Evolutionary conservation across 2,113 vertebrate species (phyloP), one percentile per base, ranked within the genome.

Genomic region (Indicator maculatus): DNA sequence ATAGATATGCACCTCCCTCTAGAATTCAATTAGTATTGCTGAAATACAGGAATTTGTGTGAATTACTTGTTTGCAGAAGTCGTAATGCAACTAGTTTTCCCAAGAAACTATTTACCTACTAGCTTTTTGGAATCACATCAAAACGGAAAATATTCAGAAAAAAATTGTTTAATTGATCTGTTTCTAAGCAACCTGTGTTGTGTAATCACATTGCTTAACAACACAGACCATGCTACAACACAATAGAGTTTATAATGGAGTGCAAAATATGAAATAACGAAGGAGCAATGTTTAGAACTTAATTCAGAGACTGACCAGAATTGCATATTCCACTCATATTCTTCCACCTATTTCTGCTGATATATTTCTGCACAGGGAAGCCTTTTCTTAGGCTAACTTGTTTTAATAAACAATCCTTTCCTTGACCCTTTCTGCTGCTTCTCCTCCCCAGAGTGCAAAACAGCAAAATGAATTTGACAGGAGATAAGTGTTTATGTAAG

Each of bases 91-190:
- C 60, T 56, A 11, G 30, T 93, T 86, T 50, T 86, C 47, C 8
- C 17, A 53, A 69, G 39, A 53, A 78, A 16, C 39, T 31, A 77
- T 71, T 83, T 69, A 81, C 50, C 52, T 60, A 38, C 16, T 83
- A 85, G 60, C 21, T 67, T 95, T 93, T 83, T 77, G 60, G 27
- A 74, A 41, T 33, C 38, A 86, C 52, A 73, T 76, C 47, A 78
- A 88, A 93, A 77, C 50, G 33, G n/a, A 91, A 93, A 44, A 55
- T 73, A 78, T 77, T 95, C 75, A 93, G 79, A 85, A 75, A 80
- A 83, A 59, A 23, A 33, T 6, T 61, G 13, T 89, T 80, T 59
- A 78, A 30, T 16, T 78, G 66, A 85, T 65, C 63, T 77, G 31
- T 82, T 88, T 82, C 76, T 82, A 89, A 88, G 81, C 72, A 86